Evolutionary conservation across 2,113 vertebrate species (phyloP).

Genomic region (Sebastes schlegelii): DNA sequence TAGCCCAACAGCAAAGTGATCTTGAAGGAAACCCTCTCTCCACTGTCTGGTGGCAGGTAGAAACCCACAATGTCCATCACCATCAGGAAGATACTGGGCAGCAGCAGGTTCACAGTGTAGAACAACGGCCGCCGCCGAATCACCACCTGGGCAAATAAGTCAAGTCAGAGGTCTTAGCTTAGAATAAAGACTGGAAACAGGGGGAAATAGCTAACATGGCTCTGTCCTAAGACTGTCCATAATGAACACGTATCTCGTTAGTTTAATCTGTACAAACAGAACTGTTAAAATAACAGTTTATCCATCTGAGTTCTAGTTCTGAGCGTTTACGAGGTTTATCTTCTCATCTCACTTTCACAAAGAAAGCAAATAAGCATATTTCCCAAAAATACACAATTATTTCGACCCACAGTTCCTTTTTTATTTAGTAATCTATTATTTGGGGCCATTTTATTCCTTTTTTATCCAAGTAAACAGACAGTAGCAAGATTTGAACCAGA

Average conservation of each 20-base stretch:
- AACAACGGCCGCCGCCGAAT: constrained; percentile 95
- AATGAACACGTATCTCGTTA: not conserved
- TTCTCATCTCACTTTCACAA: not conserved
- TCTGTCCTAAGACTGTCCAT: not conserved
- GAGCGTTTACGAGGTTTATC: no score
- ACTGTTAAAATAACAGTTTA: not conserved
- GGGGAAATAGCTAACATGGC: not conserved
- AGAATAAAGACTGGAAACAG: not conserved
- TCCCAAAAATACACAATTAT: not conserved
- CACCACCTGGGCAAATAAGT: constrained; percentile 86
- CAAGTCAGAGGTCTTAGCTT: not conserved
- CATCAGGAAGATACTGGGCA: constrained; percentile 98
- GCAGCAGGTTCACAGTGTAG: constrained; percentile 93
- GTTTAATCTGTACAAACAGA: not conserved
- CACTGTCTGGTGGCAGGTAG: constrained; percentile 96
- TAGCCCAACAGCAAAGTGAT: constrained; percentile 97
- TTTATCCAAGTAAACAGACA: not conserved
- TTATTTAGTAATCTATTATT: not conserved
- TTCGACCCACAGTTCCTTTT: not conserved
- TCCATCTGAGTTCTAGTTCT: not conserved
- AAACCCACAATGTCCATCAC: constrained; percentile 97
- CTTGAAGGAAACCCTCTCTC: constrained; percentile 98
- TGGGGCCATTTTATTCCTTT: not conserved
- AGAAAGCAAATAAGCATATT: not conserved
- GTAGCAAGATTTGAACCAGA: no score